Conservation (phyloP, 23 tunicate species). For the Trididemnum nubilum region DNA sequence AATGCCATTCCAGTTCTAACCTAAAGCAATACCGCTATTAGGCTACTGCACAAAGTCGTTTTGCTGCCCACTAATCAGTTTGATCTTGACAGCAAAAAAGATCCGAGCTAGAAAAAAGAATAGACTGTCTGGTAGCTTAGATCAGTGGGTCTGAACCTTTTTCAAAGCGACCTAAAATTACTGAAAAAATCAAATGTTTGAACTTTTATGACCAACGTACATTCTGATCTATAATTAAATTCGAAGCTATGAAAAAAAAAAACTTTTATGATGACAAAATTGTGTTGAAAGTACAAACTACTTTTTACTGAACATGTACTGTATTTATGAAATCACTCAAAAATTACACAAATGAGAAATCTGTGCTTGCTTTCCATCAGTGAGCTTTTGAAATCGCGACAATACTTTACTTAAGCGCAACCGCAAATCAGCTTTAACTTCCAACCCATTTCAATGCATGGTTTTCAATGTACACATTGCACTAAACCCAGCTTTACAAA, state of each 20-base stretch:
- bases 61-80: too few species aligned
- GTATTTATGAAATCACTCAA: slow-evolving; percentile 21
- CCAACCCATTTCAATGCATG: slow-evolving; percentile 41
- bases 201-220: slow-evolving; percentile 28
- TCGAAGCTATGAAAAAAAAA: slow-evolving; percentile 22
- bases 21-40: too few species aligned
- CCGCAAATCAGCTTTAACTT: slow-evolving; percentile 44
- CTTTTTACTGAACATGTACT: slow-evolving; percentile 27
- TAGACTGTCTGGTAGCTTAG: not conserved
- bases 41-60: too few species aligned
- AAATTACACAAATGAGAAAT: slow-evolving; percentile 38
- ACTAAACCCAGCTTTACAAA: slow-evolving; percentile 53
- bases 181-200: slow-evolving; percentile 11
- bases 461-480: slow-evolving; percentile 59
- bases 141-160: slow-evolving; percentile 37
- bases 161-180: slow-evolving; percentile 30
- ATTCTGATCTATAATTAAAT: slow-evolving; percentile 10
- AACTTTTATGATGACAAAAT: slow-evolving; percentile 25
- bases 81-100: too few species aligned
- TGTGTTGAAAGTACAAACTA: not conserved
- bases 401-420: slow-evolving; percentile 39
- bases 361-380: slow-evolving; percentile 45
- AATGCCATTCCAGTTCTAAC: too few species aligned
- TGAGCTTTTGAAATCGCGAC: slow-evolving; percentile 34
- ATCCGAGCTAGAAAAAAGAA: too few species aligned